These are phyloP conservation scores for Corvus hawaiiensis DNA, from an alignment of 2,113 vertebrate species.

Conservation along the genomic window DNA sequence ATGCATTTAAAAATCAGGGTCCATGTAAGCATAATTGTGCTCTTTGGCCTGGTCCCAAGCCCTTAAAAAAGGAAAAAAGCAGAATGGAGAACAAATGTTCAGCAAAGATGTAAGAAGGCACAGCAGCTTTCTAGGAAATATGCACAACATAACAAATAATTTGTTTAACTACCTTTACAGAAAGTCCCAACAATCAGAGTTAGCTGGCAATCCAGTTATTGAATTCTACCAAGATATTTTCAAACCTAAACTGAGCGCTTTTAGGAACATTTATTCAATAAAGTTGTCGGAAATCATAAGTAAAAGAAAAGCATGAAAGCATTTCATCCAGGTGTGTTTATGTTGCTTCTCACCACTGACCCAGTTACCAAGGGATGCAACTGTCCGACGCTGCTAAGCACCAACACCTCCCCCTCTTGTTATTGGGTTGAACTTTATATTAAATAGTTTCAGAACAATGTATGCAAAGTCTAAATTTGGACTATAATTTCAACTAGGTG, in stretches of 20 bases:
- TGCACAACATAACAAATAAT: background rate
- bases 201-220: background rate
- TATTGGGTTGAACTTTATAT: background rate
- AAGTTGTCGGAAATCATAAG: background rate
- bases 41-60: conserved; percentile 1
- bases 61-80: background rate
- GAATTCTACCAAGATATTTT: background rate
- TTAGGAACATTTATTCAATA: background rate
- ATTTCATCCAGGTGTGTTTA: background rate
- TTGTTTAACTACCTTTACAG: background rate
- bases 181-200: background rate
- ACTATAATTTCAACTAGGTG: background rate
- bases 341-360: background rate
- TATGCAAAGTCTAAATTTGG: background rate
- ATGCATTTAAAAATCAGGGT: conserved; percentile 19
- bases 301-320: background rate
- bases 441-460: background rate
- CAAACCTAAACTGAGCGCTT: background rate
- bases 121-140: background rate
- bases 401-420: background rate
- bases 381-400: background rate
- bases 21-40: background rate
- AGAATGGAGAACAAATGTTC: background rate
- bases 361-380: background rate
- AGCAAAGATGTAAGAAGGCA: background rate